phyloP scores from a whole-genome alignment of 2,113 vertebrate species.

The Arvicanthis niloticus region DNA sequence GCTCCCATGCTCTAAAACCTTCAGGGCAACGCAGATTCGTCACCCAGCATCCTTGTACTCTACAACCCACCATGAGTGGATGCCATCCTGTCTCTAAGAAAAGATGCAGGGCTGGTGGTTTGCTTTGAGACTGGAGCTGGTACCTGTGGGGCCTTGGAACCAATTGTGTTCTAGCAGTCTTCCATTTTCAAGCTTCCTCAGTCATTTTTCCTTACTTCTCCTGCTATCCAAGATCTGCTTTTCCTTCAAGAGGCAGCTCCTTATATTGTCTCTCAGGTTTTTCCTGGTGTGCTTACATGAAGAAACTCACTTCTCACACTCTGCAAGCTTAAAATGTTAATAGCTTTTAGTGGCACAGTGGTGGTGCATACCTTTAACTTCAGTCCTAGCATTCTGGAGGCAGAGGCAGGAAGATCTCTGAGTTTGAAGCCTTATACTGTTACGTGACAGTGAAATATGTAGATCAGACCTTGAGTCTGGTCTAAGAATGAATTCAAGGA shows the following conservation, averaged over 20 bases:
- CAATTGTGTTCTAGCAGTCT: background rate
- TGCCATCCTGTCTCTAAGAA: background rate
- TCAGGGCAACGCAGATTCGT: background rate
- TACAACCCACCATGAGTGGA: background rate
- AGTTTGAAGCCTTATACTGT: background rate
- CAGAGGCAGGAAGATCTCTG: background rate
- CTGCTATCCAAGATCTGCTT: background rate
- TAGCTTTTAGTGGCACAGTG: background rate
- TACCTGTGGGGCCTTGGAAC: background rate
- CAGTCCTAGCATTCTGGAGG: background rate
- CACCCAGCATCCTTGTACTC: background rate
- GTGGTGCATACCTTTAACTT: background rate
- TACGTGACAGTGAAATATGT: too few relatives aligned
- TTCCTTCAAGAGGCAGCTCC: background rate
- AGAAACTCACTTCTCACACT: background rate
- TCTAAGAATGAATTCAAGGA: background rate
- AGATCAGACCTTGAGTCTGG: background rate
- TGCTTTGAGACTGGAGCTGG: background rate
- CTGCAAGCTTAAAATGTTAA: background rate
- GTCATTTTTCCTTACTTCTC: slow-evolving; percentile 6
- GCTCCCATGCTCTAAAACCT: slow-evolving; percentile 15
- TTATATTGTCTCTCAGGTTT: background rate
- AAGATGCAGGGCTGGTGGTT: background rate
- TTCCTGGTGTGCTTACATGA: background rate
- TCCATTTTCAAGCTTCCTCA: background rate